Percentiles rank a stretch among this genome's conserved stretches.
These are phyloP conservation scores for Tetropium fuscum DNA, from an alignment of 2,888 invertebrate genomes.

Conservation along the genomic window DNA sequence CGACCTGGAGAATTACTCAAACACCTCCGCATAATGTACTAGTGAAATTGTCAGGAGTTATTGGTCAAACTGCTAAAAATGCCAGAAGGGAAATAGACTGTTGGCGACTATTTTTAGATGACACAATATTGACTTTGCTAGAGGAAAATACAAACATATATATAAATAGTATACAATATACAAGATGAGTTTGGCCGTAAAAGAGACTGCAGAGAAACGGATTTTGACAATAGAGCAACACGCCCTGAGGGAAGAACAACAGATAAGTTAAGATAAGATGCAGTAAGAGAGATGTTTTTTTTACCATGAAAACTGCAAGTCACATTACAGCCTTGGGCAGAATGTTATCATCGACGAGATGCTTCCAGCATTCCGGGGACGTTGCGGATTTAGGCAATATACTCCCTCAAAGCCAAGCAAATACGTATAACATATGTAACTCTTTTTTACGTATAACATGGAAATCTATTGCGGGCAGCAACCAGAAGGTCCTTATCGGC, in stretches of 20 bases:
- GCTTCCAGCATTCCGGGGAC: neutral
- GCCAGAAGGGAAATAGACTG: constrained; percentile 12
- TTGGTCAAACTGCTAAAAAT: constrained; percentile 14
- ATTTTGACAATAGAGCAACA: too few species aligned
- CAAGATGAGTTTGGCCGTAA: too few species aligned
- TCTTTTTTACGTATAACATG: constrained; percentile 27
- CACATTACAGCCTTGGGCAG: neutral
- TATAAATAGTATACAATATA: constrained; percentile 35
- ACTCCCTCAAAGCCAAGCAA: constrained; percentile 22
- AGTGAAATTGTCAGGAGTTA: constrained; percentile 27
- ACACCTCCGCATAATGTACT: constrained; percentile 29
- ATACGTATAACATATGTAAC: too few species aligned
- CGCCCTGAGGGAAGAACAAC: too few species aligned
- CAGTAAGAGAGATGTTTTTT: neutral
- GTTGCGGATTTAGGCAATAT: constrained; percentile 19
- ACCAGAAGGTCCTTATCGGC: constrained; percentile 23
- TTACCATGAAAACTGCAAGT: neutral
- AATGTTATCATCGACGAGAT: neutral
- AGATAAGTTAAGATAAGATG: neutral
- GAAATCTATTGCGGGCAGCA: constrained; percentile 35
- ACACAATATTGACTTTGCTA: constrained; percentile 3
- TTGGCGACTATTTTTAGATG: constrained; percentile 12
- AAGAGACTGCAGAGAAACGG: too few species aligned
- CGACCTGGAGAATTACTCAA: constrained; percentile 17
- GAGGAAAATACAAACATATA: constrained; percentile 42